Evolutionary conservation across 2,797 vertebrate genomes (phyloP).

Genomic region (Rhynchonycteris naso): DNA sequence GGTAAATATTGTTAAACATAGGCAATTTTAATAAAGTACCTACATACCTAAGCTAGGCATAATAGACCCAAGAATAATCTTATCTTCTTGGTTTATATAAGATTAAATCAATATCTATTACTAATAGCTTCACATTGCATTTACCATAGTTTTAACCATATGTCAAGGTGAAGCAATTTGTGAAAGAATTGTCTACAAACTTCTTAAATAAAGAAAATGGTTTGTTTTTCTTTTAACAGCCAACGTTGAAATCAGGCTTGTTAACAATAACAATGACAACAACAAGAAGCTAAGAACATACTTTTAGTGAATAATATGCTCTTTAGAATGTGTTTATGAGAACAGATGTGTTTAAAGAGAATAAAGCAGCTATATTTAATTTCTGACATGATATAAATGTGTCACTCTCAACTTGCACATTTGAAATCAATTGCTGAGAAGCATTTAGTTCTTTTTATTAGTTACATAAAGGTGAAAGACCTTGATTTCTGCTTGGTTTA

Average conservation of each 20-base stretch:
- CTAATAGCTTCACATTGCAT: background rate
- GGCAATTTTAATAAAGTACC: background rate
- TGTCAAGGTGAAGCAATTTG: background rate
- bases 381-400: background rate
- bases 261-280: background rate
- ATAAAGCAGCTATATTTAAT: background rate
- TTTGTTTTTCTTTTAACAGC: background rate
- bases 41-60: background rate
- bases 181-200: slow-evolving; percentile 8
- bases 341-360: background rate
- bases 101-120: background rate
- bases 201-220: background rate
- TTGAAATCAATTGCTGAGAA: background rate
- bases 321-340: background rate
- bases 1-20: background rate
- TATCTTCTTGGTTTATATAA: background rate
- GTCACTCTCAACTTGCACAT: background rate
- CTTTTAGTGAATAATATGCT: background rate
- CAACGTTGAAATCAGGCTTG: background rate
- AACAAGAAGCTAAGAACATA: background rate
- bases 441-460: background rate
- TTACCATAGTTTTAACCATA: background rate
- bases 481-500: slow-evolving; percentile 26
- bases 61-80: background rate
- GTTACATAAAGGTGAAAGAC: slow-evolving; percentile 30